Base-by-base conservation (phyloP, 1,140 invertebrate species). In the Drosophila yakuba region DNA sequence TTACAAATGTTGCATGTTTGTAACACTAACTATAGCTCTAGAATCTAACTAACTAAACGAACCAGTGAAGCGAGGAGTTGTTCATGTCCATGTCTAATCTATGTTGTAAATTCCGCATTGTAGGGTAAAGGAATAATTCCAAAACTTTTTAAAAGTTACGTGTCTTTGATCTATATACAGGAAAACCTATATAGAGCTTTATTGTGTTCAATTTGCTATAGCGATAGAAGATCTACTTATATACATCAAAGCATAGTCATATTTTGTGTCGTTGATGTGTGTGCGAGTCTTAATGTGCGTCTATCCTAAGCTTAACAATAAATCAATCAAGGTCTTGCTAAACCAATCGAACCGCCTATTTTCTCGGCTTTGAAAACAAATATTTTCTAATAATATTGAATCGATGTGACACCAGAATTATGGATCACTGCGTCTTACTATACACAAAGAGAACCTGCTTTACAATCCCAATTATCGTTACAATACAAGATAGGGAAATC, bases 151-250 rank as follows among this genome's bases (percentile, higher is more conserved):
- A 14, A 61, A 36, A 38, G 45, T 47, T 36, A 23, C 48, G 32
- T 41, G 59, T 64, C 43, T 55, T 74, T 41, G 43, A 56, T 63
- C 43, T 55, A 43, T 61, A 56, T 50, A 74, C 69, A 71, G 36
- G 51, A 78, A 69, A 64, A 47, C 71, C 64, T 68, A 88, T 67
- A 83, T 89, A 83, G 83, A 86, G 83, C 83, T 86, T 86, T 86
- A 86, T 86, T 89, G 83, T 88, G 83, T 86, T 86, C 83, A 86
- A 73, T 60, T 79, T 81, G 57, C 52, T 64, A 66, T 74, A 62
- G 69, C 78, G 36, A 62, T 76, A 80, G 60, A 62, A 38, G 47
- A 48, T 43, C 38, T 54, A 67, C 45, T 55, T 25, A 43, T 44
- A 63, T 57, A 74, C 68, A 45, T 44, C 35, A n/a, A 44, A 35